Evolutionary conservation across 35 echinoderm and acorn worm species (phyloP), one percentile per base, ranked within the genome.

Genomic region (Anneissia japonica): DNA sequence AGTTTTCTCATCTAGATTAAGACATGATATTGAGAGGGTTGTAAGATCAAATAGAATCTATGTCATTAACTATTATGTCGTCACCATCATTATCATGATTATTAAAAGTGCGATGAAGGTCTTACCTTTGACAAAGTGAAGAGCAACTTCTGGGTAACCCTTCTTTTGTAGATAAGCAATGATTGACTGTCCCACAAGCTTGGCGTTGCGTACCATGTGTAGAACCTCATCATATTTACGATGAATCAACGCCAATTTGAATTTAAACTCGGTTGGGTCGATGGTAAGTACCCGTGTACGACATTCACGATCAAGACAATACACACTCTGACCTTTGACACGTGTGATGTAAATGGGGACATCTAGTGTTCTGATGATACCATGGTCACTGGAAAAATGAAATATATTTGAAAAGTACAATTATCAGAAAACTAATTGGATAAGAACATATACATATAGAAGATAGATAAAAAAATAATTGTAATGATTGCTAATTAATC

Each of bases 81-180:
- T 7, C 40, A 45, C 16, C 40, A 45, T 16, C 4, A 7, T 45
- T 45, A 7, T 45, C 16, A 16, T 45, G 4, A 16, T 45, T 16
- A 45, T 45, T 7, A 7, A 45, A 45, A 45, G 40, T 45, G 4
- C 16, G 40, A 45, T 45, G 16, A n/a, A 16, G 4, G 40, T 16
- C 4, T 64, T 64, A 64, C 51, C 51, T 80, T 97, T 97, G 4
- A 97, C 95, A 80, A 97, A 97, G 74, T 97, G 95, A 26, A 97
- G 86, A 3, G 95, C 95, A 16, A 97, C 95, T 82, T 97, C 95
- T 31, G 95, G 95, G 85, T 97, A 97, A 0, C 95, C 95, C 81
- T 97, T 97, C 95, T 97, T 93, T 91, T 97, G 95, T 30, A 97
- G 89, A 83, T 97, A 97, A 0, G 95, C 95, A 7, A 97, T 97